Evolutionary conservation across 1,140 invertebrate species (phyloP).

Genomic region (Magallana ariakensis): DNA sequence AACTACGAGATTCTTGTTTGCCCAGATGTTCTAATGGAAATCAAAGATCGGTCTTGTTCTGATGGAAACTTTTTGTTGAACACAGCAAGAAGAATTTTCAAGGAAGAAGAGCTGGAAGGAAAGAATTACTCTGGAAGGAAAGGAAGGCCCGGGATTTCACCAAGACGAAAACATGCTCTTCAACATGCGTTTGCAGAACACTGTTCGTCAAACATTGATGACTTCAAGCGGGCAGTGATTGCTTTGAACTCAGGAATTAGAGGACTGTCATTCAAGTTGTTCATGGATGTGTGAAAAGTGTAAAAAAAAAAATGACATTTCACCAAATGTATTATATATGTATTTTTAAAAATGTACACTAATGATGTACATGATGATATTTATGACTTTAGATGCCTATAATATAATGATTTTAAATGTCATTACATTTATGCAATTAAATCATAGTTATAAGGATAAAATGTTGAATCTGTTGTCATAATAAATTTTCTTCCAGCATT

Average conservation of each 20-base stretch:
- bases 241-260: slow-evolving; percentile 3
- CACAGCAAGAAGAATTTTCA: not conserved
- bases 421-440: no score
- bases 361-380: no score
- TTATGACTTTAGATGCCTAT: not conserved
- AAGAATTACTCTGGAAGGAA: slow-evolving; percentile 43
- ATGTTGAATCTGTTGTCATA: no score
- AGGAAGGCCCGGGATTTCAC: slow-evolving; percentile 17
- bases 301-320: no score
- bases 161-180: slow-evolving; percentile 32
- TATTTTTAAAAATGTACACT: no score
- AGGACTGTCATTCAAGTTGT: no score
- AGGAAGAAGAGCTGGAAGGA: not conserved
- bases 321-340: no score
- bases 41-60: not conserved
- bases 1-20: not conserved
- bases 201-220: not conserved
- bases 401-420: no score
- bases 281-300: no score
- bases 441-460: no score
- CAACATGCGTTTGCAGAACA: slow-evolving; percentile 17
- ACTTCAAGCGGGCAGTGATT: not conserved
- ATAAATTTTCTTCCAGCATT: no score
- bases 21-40: not conserved
- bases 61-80: slow-evolving; percentile 40